A percentile compares a stretch with the other conserved stretches of the same genome.
Conservation (phyloP, 2,888 invertebrate species). For the Geophilus truncorum region DNA sequence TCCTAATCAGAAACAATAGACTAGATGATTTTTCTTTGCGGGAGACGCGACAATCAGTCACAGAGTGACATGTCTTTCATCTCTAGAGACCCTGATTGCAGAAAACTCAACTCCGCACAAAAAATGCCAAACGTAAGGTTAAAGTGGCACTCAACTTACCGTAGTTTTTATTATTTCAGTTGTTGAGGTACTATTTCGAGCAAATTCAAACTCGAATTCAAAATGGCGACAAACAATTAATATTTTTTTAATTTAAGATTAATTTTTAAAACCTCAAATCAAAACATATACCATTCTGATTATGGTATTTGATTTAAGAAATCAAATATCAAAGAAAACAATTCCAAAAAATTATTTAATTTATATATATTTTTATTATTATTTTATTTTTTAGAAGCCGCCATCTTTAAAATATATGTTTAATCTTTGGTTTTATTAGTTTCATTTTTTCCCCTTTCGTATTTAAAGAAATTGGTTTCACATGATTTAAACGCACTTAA, state of each 20-base stretch:
- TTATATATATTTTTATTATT: background rate
- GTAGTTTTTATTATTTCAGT: too few relatives aligned
- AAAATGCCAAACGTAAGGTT: background rate
- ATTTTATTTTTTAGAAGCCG: background rate
- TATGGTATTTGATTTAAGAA: too few relatives aligned
- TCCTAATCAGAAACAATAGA: conserved; percentile 8
- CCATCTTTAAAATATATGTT: too few relatives aligned
- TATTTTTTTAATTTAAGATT: too few relatives aligned
- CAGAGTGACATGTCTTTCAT: background rate
- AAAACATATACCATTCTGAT: too few relatives aligned
- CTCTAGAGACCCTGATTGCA: background rate
- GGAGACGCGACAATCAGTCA: background rate
- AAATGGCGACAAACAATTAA: too few relatives aligned
- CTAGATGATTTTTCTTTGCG: conserved; percentile 3
- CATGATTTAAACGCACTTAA: background rate
- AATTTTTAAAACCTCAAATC: too few relatives aligned
- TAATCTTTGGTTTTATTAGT: background rate
- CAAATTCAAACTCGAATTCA: too few relatives aligned
- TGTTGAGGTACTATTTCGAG: too few relatives aligned
- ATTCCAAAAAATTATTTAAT: too few relatives aligned
- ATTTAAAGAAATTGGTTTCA: conserved; percentile 6
- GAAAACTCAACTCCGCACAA: background rate
- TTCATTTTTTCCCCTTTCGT: background rate
- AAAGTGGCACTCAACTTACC: background rate
- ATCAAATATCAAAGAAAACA: too few relatives aligned